phyloP scores from a whole-genome alignment of 2,888 invertebrate genomes.

The Syrista parreyssii region DNA sequence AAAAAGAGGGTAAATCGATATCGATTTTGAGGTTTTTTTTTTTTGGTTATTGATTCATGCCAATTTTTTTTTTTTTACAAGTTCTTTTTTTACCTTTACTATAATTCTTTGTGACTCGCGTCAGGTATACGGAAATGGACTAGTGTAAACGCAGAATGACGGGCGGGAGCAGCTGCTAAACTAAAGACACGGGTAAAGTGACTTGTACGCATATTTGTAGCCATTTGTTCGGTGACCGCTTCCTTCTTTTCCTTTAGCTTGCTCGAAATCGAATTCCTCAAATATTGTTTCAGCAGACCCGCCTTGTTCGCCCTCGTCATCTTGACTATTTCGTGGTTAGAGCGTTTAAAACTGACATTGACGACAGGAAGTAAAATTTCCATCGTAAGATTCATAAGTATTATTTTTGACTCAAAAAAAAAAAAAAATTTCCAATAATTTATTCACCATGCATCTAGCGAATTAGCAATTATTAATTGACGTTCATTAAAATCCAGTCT shows the following conservation, averaged over 20 bases:
- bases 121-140: conserved; percentile 23
- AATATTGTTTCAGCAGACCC: conserved; percentile 49
- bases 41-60: neutral
- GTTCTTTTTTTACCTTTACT: neutral
- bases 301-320: neutral
- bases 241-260: conserved; percentile 16
- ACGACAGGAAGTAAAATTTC: neutral
- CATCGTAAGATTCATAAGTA: neutral
- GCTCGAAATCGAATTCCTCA: conserved; percentile 36
- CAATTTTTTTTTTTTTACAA: neutral
- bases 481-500: neutral
- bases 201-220: conserved; percentile 45
- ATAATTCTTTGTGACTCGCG: neutral
- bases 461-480: neutral
- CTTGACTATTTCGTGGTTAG: neutral
- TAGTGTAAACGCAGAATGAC: conserved; percentile 18
- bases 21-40: neutral
- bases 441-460: neutral
- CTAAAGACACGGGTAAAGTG: conserved; percentile 18
- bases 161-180: conserved; percentile 28
- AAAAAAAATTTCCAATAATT: neutral
- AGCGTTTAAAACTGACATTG: neutral
- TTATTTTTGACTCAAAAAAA: neutral
- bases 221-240: conserved; percentile 42
- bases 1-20: neutral